Evolutionary conservation across 2,797 vertebrate genomes (phyloP).

Genomic region (Clamator glandarius): DNA sequence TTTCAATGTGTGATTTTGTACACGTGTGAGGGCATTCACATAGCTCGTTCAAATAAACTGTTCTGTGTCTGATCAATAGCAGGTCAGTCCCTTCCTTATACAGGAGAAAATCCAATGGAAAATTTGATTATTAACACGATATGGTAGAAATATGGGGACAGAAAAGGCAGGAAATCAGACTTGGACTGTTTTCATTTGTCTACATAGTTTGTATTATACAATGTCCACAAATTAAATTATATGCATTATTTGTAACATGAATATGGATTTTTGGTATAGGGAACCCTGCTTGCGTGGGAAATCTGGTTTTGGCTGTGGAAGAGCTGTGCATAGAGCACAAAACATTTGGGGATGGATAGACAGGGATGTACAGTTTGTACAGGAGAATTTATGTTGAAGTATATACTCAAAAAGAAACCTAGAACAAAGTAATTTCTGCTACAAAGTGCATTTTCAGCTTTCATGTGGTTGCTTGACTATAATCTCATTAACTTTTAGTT

Average conservation of each 20-base stretch:
- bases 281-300: neutral
- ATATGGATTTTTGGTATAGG: neutral
- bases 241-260: neutral
- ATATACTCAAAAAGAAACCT: neutral
- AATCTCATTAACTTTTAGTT: neutral
- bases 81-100: neutral
- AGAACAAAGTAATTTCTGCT: neutral
- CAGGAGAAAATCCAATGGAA: conserved; percentile 14
- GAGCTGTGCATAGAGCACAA: neutral
- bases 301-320: neutral
- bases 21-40: neutral
- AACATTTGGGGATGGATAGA: neutral
- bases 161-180: neutral
- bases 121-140: neutral
- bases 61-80: neutral
- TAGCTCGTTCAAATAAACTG: neutral
- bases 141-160: neutral
- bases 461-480: neutral
- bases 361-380: neutral
- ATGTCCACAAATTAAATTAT: neutral
- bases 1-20: neutral
- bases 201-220: neutral
- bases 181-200: neutral
- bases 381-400: neutral
- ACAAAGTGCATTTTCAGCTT: neutral